Base-by-base conservation (phyloP, 1,140 invertebrate genomes). In the Phymorhynchus buccinoides region DNA sequence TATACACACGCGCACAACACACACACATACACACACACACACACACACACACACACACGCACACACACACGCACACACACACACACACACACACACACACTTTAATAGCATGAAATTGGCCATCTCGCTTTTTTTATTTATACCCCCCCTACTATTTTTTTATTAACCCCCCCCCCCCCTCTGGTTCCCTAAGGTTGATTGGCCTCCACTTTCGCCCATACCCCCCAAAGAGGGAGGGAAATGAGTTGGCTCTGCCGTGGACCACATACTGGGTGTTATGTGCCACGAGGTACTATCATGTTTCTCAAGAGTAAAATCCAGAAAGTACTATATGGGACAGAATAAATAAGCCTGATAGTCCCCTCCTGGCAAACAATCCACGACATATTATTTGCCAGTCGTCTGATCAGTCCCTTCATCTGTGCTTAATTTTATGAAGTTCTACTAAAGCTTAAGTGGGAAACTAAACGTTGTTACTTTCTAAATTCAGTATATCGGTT, bases 1-100 rank as follows among this genome's bases (percentile, higher is more conserved):
- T 52, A 52, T 2, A 18, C 48, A 9, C 48, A 18, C 48, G 12
- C 2, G 48, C 48, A 52, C 48, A 52, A 1, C 48, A 52, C 48
- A 52, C 48, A 52, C 48, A 52, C 48, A 52, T 18, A 52, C 48
- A 52, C 48, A 52, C 48, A 52, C 44, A 52, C 48, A 52, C 48
- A 52, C 48, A 52, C 48, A 52, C 48, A 52, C 48, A 52, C 48
- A 52, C 48, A 52, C 48, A 52, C 66, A 68, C 66, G n/a, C 66
- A 68, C 66, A 68, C 66, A 68, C 66, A 68, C 71, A 35, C 71
- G 22, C 30, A 35, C 30, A 73, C 71, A 27, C 71, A 73, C 71
- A 37, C 71, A 73, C 32, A 73, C 71, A 73, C 71, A 73, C 30
- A 73, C 71, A 6, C 16, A 73, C 71, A 73, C 71, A 73, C 71